Evolutionary conservation across 2,797 vertebrate genomes (phyloP).

Genomic region (Liparis tanakae): DNA sequence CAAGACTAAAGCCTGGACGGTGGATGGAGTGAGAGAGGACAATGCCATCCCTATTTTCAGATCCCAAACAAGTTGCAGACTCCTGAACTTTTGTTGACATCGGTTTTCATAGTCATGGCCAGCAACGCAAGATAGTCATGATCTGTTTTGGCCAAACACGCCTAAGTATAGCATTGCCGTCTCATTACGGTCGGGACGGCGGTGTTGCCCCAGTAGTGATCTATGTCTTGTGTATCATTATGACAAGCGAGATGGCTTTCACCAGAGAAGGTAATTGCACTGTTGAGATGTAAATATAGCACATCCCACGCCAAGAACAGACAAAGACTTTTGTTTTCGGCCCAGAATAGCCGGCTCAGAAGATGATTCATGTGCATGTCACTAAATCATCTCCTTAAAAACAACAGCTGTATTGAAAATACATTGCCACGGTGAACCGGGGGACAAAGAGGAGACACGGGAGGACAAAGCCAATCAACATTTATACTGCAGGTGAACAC

Average conservation of each 20-base stretch:
- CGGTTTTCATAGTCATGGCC: conserved; percentile 52
- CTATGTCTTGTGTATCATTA: conserved; percentile 72
- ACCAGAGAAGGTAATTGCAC: conserved; percentile 75
- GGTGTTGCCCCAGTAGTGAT: conserved; percentile 58
- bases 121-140: conserved; percentile 61
- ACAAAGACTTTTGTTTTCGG: conserved; percentile 74
- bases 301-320: conserved; percentile 48
- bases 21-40: conserved; percentile 10
- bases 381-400: conserved; percentile 48
- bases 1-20: conserved; percentile 21
- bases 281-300: conserved; percentile 74
- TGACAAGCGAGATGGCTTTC: conserved; percentile 68
- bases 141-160: conserved; percentile 68
- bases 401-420: conserved; percentile 34
- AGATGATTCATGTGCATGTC: conserved; percentile 56
- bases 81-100: conserved; percentile 62
- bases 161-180: conserved; percentile 76
- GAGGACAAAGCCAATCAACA: conserved; percentile 27
- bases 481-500: conserved; percentile 30
- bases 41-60: conserved; percentile 42
- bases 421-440: conserved; percentile 39
- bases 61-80: conserved; percentile 50
- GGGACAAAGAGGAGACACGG: conserved; percentile 34
- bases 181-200: conserved; percentile 78
- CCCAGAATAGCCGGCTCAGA: conserved; percentile 54